Conservation (phyloP, 2,113 vertebrate species). For the Tetrax tetrax region DNA sequence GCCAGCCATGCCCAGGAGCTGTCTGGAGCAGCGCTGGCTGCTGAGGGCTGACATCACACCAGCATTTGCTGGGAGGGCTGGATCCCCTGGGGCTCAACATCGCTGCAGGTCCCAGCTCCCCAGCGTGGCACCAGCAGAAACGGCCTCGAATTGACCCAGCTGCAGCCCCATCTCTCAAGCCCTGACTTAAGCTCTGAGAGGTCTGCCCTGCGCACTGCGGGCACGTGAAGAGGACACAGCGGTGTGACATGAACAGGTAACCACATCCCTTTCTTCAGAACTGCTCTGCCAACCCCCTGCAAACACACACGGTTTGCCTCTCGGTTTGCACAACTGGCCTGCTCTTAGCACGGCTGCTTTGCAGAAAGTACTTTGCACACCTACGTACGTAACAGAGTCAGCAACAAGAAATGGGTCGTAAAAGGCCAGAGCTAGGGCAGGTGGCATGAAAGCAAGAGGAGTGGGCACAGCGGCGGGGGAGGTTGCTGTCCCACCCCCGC, state of each 20-base stretch:
- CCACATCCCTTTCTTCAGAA: background rate
- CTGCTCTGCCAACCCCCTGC: background rate
- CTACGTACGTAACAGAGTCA: background rate
- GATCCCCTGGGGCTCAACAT: background rate
- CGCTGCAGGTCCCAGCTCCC: background rate
- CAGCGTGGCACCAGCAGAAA: accelerated
- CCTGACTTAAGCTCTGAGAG: background rate
- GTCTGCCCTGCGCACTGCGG: background rate
- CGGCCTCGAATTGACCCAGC: background rate
- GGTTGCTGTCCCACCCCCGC: background rate
- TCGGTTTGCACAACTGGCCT: background rate
- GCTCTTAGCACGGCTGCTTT: background rate
- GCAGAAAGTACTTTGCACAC: background rate
- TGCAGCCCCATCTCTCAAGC: background rate
- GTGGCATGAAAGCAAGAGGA: background rate
- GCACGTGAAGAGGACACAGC: background rate
- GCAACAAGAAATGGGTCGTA: background rate
- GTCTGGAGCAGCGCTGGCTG: background rate
- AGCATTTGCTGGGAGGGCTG: background rate
- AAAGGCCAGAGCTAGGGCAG: background rate
- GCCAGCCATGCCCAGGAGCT: background rate
- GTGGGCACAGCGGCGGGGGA: background rate
- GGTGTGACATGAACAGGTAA: background rate
- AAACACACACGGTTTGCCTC: accelerated
- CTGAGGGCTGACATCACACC: background rate